Evolutionary conservation across 2,888 invertebrate species (phyloP).

Genomic region (Megastigmus dorsalis): DNA sequence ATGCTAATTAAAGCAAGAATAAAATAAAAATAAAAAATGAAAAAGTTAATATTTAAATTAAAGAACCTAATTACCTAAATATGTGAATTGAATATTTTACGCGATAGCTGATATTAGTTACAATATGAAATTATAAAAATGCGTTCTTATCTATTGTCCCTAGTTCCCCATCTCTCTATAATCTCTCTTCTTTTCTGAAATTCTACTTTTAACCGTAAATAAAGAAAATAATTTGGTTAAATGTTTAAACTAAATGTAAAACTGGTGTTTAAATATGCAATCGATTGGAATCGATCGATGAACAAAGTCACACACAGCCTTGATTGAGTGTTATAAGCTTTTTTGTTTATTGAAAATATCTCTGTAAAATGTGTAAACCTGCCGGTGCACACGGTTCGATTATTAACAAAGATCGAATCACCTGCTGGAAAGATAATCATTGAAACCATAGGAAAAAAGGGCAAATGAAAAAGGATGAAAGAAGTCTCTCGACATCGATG

Average conservation of each 20-base stretch:
- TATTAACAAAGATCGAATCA: conserved; percentile 3
- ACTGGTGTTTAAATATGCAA: too few species aligned
- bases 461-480: conserved; percentile 67
- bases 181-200: background rate
- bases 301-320: conserved; percentile 2
- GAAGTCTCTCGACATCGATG: conserved; percentile 59
- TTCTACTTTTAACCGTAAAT: background rate
- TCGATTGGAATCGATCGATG: background rate
- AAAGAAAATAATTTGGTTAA: background rate
- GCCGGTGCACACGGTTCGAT: conserved; percentile 57
- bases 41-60: too few species aligned
- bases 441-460: conserved; percentile 42
- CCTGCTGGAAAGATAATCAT: background rate
- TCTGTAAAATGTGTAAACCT: conserved; percentile 71
- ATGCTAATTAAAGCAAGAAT: too few species aligned
- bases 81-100: too few species aligned
- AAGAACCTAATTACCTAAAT: too few species aligned
- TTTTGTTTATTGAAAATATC: conserved; percentile 72
- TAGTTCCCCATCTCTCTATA: too few species aligned
- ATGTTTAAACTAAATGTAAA: too few species aligned
- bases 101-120: too few species aligned
- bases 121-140: too few species aligned
- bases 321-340: conserved; percentile 45
- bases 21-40: too few species aligned
- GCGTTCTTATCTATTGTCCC: too few species aligned